phyloP scores from a whole-genome alignment of 2,888 invertebrate species.

The Lycia hirtaria region DNA sequence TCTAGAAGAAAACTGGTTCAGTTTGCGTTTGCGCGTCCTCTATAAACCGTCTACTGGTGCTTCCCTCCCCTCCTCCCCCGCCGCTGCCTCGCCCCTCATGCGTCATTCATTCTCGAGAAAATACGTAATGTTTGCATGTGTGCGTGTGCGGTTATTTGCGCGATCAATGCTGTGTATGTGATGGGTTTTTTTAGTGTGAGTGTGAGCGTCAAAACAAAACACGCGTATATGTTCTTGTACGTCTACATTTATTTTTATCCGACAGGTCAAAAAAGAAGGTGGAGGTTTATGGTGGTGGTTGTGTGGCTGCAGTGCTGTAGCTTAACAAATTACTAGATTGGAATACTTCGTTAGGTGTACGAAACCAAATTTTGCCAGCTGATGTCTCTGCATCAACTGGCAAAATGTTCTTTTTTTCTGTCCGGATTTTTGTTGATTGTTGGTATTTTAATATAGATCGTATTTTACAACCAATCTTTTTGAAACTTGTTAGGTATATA shows the following conservation, averaged over 20 bases:
- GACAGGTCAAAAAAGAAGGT: too few species aligned
- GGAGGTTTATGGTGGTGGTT: too few species aligned
- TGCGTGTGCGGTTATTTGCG: conserved; percentile 40
- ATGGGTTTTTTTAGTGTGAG: conserved; percentile 32
- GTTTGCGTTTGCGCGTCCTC: conserved; percentile 63
- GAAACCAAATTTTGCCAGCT: too few species aligned
- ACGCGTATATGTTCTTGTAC: conserved; percentile 25
- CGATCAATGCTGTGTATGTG: conserved; percentile 7
- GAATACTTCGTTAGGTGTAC: too few species aligned
- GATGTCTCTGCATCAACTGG: too few species aligned
- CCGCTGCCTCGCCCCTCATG: conserved; percentile 45
- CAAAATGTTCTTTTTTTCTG: too few species aligned
- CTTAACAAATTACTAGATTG: too few species aligned
- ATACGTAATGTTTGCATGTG: conserved; percentile 39
- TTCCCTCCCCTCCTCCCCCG: conserved; percentile 46
- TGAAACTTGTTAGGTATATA: too few species aligned
- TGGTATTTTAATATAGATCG: too few species aligned
- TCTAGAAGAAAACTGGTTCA: conserved; percentile 73
- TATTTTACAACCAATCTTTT: too few species aligned
- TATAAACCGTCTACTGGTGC: conserved; percentile 67
- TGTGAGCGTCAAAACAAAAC: conserved; percentile 55
- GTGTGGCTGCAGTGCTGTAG: too few species aligned
- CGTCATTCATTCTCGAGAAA: conserved; percentile 65
- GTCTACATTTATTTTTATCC: background rate
- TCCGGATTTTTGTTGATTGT: too few species aligned